phyloP scores from a whole-genome alignment of 2,113 vertebrate genomes.

The Barbus barbus region DNA sequence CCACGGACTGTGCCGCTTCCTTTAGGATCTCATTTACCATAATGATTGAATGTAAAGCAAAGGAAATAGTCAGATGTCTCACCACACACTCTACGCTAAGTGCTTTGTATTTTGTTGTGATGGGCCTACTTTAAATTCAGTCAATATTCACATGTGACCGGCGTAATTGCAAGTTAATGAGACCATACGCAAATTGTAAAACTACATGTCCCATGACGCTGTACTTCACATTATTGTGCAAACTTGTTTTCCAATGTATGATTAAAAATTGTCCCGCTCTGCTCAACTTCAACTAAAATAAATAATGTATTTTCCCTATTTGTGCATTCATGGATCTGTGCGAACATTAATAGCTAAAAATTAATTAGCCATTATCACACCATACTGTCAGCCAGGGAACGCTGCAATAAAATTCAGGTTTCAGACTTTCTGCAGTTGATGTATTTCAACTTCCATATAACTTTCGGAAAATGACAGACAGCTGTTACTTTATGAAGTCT shows the following conservation, averaged over 20 bases:
- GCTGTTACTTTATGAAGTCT: constrained; percentile 39
- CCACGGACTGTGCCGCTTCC: not conserved
- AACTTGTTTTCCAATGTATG: constrained; percentile 11
- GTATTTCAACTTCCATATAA: constrained; percentile 4
- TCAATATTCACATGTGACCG: constrained; percentile 10
- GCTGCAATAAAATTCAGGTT: not conserved
- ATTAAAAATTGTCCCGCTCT: not conserved
- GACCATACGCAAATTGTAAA: not conserved
- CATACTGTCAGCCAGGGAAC: not conserved
- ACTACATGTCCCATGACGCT: not conserved
- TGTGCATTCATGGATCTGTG: not conserved
- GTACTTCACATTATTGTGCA: not conserved
- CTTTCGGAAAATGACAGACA: constrained; percentile 9
- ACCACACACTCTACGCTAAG: not conserved
- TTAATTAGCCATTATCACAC: not conserved
- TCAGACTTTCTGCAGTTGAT: constrained; percentile 15
- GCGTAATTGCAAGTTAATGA: constrained; percentile 37
- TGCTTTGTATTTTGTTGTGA: constrained; percentile 19
- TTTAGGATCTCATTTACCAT: not conserved
- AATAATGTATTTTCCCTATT: not conserved
- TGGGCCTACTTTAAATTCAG: constrained; percentile 8
- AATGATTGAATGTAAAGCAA: not conserved
- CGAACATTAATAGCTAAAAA: not conserved
- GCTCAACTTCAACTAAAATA: constrained; percentile 10
- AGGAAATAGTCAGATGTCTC: not conserved